Conservation (phyloP, 2,888 invertebrate species). For the Drosophila nr. perissopoda region DNA sequence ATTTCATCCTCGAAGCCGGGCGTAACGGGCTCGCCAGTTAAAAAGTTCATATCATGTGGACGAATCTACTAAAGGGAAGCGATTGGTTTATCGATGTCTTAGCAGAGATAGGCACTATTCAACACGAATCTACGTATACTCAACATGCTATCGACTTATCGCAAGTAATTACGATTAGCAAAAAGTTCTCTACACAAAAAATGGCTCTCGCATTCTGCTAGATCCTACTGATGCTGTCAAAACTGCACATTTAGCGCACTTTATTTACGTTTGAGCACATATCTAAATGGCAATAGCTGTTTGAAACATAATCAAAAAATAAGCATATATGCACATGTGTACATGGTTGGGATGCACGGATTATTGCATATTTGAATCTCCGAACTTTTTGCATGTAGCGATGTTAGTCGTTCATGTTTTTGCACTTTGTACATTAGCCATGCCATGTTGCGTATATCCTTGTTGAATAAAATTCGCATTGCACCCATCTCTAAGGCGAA, state of each 20-base stretch:
- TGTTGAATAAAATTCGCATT: slow-evolving; percentile 4
- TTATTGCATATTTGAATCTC: background rate
- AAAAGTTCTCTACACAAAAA: background rate
- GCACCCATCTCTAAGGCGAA: slow-evolving; percentile 31
- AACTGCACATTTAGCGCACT: background rate
- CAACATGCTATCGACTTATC: slow-evolving; percentile 1
- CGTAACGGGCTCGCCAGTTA: slow-evolving; percentile 89
- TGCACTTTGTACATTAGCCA: background rate
- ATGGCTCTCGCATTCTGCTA: background rate
- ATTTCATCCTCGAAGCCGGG: slow-evolving; percentile 90
- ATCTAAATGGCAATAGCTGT: background rate
- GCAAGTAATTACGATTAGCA: background rate
- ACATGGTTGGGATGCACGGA: background rate
- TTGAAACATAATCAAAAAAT: background rate
- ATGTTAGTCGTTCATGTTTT: background rate
- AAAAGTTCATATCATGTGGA: slow-evolving; percentile 75
- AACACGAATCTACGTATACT: background rate
- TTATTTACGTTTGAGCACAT: background rate
- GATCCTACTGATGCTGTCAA: background rate
- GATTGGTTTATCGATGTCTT: slow-evolving; percentile 2
- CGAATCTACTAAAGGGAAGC: slow-evolving; percentile 26
- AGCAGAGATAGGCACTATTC: slow-evolving; percentile 12
- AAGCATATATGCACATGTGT: background rate
- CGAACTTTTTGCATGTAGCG: background rate
- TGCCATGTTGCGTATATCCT: background rate